Evolutionary conservation across 2,888 invertebrate species (phyloP).

Genomic region (Orchesella flavescens): DNA sequence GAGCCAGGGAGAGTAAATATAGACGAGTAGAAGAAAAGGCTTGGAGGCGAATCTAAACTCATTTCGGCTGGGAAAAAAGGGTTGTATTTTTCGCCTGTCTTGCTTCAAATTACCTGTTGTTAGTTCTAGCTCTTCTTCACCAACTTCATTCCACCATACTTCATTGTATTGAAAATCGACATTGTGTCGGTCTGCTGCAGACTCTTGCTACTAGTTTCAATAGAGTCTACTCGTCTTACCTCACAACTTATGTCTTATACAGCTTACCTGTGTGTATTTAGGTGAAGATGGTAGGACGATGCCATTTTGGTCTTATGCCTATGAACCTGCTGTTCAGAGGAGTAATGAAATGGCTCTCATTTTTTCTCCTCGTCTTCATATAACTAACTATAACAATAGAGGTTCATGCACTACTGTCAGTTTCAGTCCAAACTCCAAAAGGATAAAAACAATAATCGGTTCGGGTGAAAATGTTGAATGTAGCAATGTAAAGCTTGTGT

Average conservation of each 20-base stretch:
- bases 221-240: not conserved
- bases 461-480: not conserved
- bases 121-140: not conserved
- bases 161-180: conserved; percentile 10
- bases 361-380: conserved; percentile 15
- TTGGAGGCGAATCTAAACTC: not conserved
- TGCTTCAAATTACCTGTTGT: conserved; percentile 6
- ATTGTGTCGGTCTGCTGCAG: not conserved
- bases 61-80: not conserved
- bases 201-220: conserved; percentile 18
- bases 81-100: not conserved
- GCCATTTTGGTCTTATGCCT: conserved; percentile 32
- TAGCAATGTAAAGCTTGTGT: not conserved
- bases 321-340: not conserved
- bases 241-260: not conserved
- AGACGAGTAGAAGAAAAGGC: not conserved
- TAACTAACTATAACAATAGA: not conserved
- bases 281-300: conserved; percentile 35
- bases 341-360: conserved; percentile 37
- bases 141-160: not conserved
- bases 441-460: not conserved
- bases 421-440: not conserved
- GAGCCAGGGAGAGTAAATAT: not conserved
- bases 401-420: not conserved
- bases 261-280: not conserved